phyloP scores from a whole-genome alignment of 2,113 vertebrate genomes.

The Columba livia region DNA sequence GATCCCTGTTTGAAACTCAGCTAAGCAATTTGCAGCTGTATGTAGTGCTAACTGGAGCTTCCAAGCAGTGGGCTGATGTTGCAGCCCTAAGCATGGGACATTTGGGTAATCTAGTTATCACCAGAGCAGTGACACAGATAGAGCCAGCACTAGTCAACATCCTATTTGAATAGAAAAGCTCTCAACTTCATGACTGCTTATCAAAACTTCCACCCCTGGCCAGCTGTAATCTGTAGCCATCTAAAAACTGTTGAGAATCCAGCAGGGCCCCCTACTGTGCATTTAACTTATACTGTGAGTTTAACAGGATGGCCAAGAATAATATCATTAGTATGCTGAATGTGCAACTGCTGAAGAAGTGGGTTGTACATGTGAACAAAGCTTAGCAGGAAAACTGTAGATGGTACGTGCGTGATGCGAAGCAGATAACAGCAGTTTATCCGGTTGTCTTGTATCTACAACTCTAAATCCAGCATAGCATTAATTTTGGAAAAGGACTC shows the following conservation, averaged over 20 bases:
- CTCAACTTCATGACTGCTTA: conserved; percentile 23
- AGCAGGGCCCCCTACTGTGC: conserved; percentile 6
- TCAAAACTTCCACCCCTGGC: conserved; percentile 30
- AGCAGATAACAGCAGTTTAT: conserved; percentile 51
- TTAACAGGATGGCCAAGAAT: conserved; percentile 57
- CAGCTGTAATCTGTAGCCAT: conserved; percentile 15
- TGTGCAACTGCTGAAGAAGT: conserved; percentile 36
- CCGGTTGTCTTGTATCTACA: conserved; percentile 35
- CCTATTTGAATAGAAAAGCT: conserved; percentile 39
- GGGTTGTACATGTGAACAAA: conserved; percentile 31
- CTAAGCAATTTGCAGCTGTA: conserved; percentile 1
- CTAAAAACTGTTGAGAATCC: conserved; percentile 29
- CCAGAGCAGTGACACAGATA: neutral
- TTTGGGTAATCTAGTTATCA: conserved; percentile 29
- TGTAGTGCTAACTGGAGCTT: neutral
- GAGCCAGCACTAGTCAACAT: neutral
- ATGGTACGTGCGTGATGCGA: conserved; percentile 10
- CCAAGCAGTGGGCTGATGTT: neutral
- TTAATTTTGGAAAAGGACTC: conserved; percentile 48
- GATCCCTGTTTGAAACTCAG: conserved; percentile 20
- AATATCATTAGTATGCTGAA: conserved; percentile 36
- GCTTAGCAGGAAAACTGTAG: conserved; percentile 29
- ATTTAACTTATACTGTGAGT: conserved; percentile 11
- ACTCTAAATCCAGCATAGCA: conserved; percentile 9
- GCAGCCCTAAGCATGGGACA: neutral